phyloP scores from a whole-genome alignment of 1,140 invertebrate species.

The Ips nitidus region DNA sequence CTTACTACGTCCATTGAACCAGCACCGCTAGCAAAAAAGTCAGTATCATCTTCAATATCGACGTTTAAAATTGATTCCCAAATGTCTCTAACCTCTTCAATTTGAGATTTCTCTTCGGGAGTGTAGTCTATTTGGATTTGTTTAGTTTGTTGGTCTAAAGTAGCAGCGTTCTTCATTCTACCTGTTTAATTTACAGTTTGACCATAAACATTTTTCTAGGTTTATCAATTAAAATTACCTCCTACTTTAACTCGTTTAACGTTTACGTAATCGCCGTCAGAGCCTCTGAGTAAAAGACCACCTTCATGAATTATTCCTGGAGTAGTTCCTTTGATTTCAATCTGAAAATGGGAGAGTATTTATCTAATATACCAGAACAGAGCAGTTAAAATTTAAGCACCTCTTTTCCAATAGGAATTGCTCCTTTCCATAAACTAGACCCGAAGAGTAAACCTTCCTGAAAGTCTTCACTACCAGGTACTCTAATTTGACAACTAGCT shows the following conservation, averaged over 20 bases:
- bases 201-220: too few relatives aligned
- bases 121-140: conserved; percentile 69
- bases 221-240: conserved; percentile 24
- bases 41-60: conserved; percentile 75
- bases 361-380: conserved; percentile 1
- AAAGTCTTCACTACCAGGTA: conserved; percentile 55
- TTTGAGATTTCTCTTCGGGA: conserved; percentile 70
- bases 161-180: conserved; percentile 81
- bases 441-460: conserved; percentile 78
- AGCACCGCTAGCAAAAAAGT: conserved; percentile 91
- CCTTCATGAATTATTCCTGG: conserved; percentile 73
- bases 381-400: conserved; percentile 16
- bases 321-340: conserved; percentile 65
- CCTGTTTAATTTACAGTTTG: conserved; percentile 54
- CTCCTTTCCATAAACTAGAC: conserved; percentile 71
- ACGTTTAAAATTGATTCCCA: conserved; percentile 85
- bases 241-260: conserved; percentile 46
- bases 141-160: conserved; percentile 71
- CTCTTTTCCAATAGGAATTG: conserved; percentile 60
- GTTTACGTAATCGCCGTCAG: conserved; percentile 72
- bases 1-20: conserved; percentile 96
- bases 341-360: conserved; percentile 4
- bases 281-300: conserved; percentile 79
- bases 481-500: conserved; percentile 72
- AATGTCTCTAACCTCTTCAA: conserved; percentile 64